These are phyloP conservation scores for Eptatretus burgeri DNA, from an alignment of 2,113 vertebrate species.

Conservation along the genomic window DNA sequence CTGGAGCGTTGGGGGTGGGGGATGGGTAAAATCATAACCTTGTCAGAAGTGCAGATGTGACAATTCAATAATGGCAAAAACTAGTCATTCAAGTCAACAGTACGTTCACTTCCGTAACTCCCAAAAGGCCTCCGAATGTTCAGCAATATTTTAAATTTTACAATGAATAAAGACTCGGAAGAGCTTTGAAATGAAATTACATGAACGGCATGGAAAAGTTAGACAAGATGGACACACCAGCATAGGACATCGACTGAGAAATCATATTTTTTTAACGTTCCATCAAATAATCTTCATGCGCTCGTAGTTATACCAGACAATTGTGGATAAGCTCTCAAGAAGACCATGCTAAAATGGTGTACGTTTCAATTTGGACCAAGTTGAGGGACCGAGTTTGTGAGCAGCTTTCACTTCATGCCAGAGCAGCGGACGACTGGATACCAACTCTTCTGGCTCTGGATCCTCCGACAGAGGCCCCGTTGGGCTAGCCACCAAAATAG, in stretches of 20 bases:
- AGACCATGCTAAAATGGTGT: slow-evolving; percentile 18
- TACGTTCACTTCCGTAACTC: too few species aligned
- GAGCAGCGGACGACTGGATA: slow-evolving; percentile 29
- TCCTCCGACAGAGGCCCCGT: slow-evolving; percentile 13
- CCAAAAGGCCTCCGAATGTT: too few species aligned
- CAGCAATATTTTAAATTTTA: too few species aligned
- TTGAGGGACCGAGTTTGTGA: slow-evolving; percentile 31
- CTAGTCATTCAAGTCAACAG: too few species aligned
- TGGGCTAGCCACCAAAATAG: slow-evolving; percentile 39
- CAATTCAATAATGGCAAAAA: too few species aligned
- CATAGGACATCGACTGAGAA: background rate
- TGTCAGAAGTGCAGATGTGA: too few species aligned
- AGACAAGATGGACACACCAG: slow-evolving; percentile 5
- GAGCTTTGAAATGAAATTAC: too few species aligned
- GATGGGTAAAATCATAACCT: too few species aligned
- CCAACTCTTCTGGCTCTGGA: slow-evolving; percentile 27
- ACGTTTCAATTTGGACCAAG: slow-evolving; percentile 33
- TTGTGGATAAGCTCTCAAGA: background rate
- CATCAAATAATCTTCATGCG: background rate
- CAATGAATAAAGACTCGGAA: too few species aligned
- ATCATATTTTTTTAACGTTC: background rate
- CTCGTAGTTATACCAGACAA: background rate
- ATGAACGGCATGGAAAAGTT: slow-evolving; percentile 10
- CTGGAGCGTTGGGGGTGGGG: too few species aligned
- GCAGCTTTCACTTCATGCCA: slow-evolving; percentile 38